Base-by-base conservation (phyloP, 2,888 invertebrate species). In the Lottia gigantea region DNA sequence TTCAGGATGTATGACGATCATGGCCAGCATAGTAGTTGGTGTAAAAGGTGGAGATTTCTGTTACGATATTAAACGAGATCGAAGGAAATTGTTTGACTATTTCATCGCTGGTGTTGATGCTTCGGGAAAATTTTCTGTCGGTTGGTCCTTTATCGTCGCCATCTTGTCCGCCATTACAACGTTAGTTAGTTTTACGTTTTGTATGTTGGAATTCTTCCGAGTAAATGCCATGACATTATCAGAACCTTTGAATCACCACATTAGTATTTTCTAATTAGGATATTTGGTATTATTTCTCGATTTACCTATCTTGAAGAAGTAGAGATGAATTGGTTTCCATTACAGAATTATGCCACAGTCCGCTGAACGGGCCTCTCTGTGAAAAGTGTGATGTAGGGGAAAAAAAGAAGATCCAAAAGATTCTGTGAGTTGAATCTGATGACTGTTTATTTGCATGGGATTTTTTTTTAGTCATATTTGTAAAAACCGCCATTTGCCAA, bases 131-230 rank as follows among this genome's bases (percentile, higher is more conserved):
- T 77, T 75, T 72, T 75, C 73, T 71, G 71, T 77, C 40, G 77
- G 77, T 63, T 77, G 77, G 77, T 77, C 77, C 31, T 77, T 71
- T 66, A 65, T 77, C 62, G 73, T 77, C n/a, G 75, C 71, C 49
- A 66, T 75, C 25, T 67, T 75, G 55, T 72, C 77, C 8, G 67
- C 77, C 8, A 62, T 75, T 65, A 74, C 74, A 63, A 77, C 77
- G 16, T 71, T 77, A 31, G 70, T 73, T 67, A 77, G 77, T 64
- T 77, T 77, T 66, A 71, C 70, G 64, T 77, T 75, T 66, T 74
- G 75, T 68, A 77, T 77, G 77, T 40, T 75, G 14, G 77, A 77
- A 67, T 75, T 74, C 65, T 67, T 77, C 49, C 69, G 74, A 14
- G 66, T 77, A 49, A 75, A 72, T 49, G 75, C 72, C 25, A 55